Conservation (phyloP, 2,888 invertebrate genomes). For the Pyrgus malvae region DNA sequence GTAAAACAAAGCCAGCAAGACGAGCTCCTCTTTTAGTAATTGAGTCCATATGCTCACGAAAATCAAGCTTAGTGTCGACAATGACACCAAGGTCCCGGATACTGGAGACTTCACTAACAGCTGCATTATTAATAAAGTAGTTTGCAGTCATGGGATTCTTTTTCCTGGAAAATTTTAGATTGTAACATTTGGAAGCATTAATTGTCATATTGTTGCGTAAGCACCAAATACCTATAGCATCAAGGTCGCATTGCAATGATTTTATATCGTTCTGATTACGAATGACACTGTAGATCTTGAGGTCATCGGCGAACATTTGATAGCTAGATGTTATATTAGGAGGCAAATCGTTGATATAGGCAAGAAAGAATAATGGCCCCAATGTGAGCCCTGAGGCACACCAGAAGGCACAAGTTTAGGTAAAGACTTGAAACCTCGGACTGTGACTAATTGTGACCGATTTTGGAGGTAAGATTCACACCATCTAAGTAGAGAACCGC, state of each 20-base stretch:
- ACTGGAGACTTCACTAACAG: background rate
- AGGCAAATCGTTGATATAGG: background rate
- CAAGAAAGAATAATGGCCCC: constrained; percentile 6
- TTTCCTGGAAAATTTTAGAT: constrained; percentile 6
- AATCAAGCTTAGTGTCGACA: background rate
- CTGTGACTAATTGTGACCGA: constrained; percentile 16
- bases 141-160: background rate
- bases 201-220: background rate
- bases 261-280: background rate
- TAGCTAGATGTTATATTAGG: background rate
- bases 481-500: constrained; percentile 30
- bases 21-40: background rate
- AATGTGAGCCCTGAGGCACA: constrained; percentile 30
- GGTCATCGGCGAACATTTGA: constrained; percentile 7
- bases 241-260: background rate
- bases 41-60: background rate
- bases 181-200: constrained; percentile 4
- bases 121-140: background rate
- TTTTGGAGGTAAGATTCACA: constrained; percentile 16
- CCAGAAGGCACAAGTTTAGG: constrained; percentile 16
- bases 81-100: background rate
- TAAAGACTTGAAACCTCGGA: constrained; percentile 18
- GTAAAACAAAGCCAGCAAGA: background rate
- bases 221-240: background rate
- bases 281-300: background rate